These are phyloP conservation scores for Anisognathus igniventris DNA, from an alignment of 2,797 vertebrate genomes.

Conservation along the genomic window DNA sequence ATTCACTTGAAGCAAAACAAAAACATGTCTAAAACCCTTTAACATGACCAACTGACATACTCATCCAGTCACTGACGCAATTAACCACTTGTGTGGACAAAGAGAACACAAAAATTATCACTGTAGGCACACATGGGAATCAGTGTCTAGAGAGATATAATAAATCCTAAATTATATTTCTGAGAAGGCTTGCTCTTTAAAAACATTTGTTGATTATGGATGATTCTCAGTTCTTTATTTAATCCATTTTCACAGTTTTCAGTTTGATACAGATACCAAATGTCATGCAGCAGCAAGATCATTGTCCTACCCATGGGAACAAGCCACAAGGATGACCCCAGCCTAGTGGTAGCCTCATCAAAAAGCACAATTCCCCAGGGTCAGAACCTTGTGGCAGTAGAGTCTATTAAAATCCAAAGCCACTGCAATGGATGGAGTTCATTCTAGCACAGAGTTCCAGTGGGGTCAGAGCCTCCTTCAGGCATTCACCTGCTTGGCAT, in stretches of 20 bases:
- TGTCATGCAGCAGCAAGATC: not conserved
- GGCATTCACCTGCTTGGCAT: no score
- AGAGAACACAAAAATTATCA: not conserved
- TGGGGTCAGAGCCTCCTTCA: not conserved
- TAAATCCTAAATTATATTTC: not conserved
- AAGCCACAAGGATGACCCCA: not conserved
- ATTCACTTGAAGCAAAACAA: not conserved
- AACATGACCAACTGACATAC: not conserved
- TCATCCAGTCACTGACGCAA: not conserved
- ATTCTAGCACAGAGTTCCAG: not conserved
- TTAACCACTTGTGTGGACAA: not conserved
- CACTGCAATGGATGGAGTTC: accelerated
- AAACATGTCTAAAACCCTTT: not conserved
- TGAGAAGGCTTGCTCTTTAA: not conserved
- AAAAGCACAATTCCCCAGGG: not conserved
- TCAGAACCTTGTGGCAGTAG: not conserved
- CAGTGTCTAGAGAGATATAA: not conserved
- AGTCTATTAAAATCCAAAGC: not conserved
- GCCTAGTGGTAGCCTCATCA: not conserved
- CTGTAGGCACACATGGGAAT: not conserved
- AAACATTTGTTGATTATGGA: not conserved
- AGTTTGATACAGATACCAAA: not conserved
- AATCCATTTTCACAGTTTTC: not conserved
- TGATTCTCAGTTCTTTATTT: not conserved
- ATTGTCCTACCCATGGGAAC: accelerated